A percentile compares a stretch with the other conserved stretches of the same genome.
These are phyloP conservation scores for Ceratina calcarata DNA, from an alignment of 1,140 invertebrate species.

Conservation along the genomic window DNA sequence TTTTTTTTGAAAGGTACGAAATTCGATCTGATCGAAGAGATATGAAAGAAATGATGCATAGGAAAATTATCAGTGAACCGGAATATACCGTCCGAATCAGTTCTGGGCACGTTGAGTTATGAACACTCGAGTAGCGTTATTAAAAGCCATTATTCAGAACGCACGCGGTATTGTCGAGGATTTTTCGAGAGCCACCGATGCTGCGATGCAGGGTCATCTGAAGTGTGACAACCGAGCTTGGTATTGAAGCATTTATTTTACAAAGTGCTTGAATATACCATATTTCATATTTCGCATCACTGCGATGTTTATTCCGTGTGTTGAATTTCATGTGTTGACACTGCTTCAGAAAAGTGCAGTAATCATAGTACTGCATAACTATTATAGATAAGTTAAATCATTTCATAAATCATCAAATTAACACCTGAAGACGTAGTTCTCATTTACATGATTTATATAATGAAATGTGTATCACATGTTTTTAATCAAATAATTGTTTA, in stretches of 20 bases:
- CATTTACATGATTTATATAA: too few relatives aligned
- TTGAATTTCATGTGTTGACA: too few relatives aligned
- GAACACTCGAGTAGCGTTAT: conserved; percentile 47
- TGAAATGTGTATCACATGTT: too few relatives aligned
- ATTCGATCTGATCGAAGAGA: conserved; percentile 22
- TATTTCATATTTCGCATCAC: too few relatives aligned
- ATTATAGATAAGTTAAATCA: too few relatives aligned
- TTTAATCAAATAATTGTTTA: too few relatives aligned
- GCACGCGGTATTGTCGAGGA: conserved; percentile 25
- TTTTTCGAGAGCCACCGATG: conserved; percentile 38
- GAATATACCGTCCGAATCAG: conserved; percentile 41
- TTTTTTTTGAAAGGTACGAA: background rate
- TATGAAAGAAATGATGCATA: conserved; percentile 36
- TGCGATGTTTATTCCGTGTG: background rate
- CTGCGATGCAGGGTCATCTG: background rate
- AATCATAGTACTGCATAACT: too few relatives aligned
- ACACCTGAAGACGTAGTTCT: too few relatives aligned
- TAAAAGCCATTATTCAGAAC: conserved; percentile 60
- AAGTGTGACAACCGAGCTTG: background rate
- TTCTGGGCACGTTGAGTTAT: conserved; percentile 34
- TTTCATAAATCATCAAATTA: too few relatives aligned
- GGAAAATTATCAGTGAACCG: conserved; percentile 43
- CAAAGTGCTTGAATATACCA: background rate
- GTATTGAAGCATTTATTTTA: background rate
- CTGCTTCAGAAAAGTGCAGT: too few relatives aligned